Conservation (phyloP, 1,140 invertebrate genomes). For the Aphelenchoides avenae region DNA sequence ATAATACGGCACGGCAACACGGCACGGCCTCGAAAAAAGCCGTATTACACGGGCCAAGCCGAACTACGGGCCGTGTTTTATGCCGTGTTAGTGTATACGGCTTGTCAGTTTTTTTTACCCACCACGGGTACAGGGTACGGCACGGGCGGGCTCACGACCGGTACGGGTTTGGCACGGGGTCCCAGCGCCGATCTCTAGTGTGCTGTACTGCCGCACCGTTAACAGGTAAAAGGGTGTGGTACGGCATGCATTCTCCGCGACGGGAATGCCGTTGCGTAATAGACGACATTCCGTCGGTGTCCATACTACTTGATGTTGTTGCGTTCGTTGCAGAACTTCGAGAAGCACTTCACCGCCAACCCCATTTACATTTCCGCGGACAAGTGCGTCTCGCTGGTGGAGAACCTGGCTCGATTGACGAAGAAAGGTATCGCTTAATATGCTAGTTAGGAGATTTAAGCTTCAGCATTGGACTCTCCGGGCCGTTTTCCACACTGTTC, state of each 20-base stretch:
- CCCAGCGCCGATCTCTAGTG: not conserved
- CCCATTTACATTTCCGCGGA: constrained; percentile 24
- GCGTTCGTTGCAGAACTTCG: constrained; percentile 28
- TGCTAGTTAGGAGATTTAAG: too few species aligned
- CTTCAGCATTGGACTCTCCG: constrained; percentile 1
- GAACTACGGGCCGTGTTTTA: too few species aligned
- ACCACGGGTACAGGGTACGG: too few species aligned
- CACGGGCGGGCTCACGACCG: too few species aligned
- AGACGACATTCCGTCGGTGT: not conserved
- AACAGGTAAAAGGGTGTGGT: too few species aligned
- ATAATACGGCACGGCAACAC: too few species aligned
- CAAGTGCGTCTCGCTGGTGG: not conserved
- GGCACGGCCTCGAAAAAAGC: too few species aligned
- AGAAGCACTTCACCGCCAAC: constrained; percentile 32
- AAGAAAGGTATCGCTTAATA: constrained; percentile 39
- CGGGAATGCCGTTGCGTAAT: constrained; percentile 2
- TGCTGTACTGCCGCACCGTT: not conserved
- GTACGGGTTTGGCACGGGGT: too few species aligned
- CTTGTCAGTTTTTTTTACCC: too few species aligned
- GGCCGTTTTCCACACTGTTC: not conserved
- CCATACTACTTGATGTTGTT: not conserved
- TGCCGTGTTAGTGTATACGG: too few species aligned
- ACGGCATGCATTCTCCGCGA: too few species aligned
- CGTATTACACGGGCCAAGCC: too few species aligned
- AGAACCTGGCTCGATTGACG: constrained; percentile 18